Evolutionary conservation across 2,797 vertebrate genomes (phyloP).

Genomic region (Sparus aurata): DNA sequence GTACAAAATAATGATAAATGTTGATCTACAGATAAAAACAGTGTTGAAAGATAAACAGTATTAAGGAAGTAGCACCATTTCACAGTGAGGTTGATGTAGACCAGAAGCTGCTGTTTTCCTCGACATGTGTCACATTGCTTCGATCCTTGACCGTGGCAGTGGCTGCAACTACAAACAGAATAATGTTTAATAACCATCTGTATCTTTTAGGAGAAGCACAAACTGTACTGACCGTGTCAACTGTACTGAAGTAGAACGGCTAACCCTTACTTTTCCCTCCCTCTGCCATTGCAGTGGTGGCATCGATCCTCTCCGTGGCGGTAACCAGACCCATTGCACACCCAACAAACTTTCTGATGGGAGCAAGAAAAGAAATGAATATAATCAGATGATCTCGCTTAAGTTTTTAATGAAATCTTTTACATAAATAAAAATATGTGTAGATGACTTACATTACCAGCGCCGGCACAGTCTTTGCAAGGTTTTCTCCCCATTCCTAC

Average conservation of each 20-base stretch:
- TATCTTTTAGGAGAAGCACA: not conserved
- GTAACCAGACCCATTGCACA: constrained; percentile 84
- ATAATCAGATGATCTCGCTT: not conserved
- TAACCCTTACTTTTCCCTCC: constrained; percentile 81
- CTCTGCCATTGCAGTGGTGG: constrained; percentile 80
- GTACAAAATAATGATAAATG: not conserved
- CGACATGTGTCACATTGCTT: constrained; percentile 71
- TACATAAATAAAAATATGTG: not conserved
- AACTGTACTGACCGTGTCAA: not conserved
- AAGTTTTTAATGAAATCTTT: not conserved
- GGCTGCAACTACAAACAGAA: constrained; percentile 74
- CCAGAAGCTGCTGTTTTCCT: constrained; percentile 84
- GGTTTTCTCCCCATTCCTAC: constrained; percentile 79
- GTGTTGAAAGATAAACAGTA: constrained; percentile 4
- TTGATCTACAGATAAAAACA: not conserved
- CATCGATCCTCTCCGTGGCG: constrained; percentile 74
- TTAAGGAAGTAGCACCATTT: constrained; percentile 79
- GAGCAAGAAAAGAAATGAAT: constrained; percentile 4
- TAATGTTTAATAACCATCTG: not conserved
- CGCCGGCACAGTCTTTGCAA: constrained; percentile 82
- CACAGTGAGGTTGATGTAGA: constrained; percentile 85
- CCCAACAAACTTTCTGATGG: constrained; percentile 85
- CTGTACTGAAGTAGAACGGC: not conserved
- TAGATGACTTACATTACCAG: constrained; percentile 83
- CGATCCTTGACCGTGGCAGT: constrained; percentile 78